These are phyloP conservation scores for Agrypnus murinus DNA, from an alignment of 2,888 invertebrate species.

Conservation along the genomic window DNA sequence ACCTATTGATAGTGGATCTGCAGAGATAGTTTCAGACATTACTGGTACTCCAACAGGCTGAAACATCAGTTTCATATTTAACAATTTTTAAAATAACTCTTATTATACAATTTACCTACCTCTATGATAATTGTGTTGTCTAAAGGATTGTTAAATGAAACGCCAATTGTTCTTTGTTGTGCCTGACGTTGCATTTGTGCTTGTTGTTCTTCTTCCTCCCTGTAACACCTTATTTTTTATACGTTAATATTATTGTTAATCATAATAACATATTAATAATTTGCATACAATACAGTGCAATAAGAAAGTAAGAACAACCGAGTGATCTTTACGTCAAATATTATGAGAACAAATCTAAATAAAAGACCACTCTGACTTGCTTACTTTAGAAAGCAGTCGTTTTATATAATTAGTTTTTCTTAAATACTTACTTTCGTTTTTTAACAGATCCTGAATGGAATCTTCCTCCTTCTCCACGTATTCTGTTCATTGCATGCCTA, in stretches of 20 bases:
- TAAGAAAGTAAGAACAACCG: too few species aligned
- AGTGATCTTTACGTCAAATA: too few species aligned
- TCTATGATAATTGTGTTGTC: conserved; percentile 67
- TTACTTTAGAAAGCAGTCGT: too few species aligned
- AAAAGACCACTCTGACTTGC: too few species aligned
- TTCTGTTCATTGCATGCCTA: conserved; percentile 97
- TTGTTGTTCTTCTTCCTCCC: conserved; percentile 53
- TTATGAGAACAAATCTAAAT: too few species aligned
- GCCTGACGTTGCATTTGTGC: conserved; percentile 62
- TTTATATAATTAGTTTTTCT: too few species aligned
- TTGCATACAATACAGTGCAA: too few species aligned
- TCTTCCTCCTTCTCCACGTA: conserved; percentile 96
- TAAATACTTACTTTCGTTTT: conserved; percentile 60
- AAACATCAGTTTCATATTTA: conserved; percentile 20
- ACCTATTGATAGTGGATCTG: conserved; percentile 45
- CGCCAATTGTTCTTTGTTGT: conserved; percentile 65
- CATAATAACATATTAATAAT: too few species aligned
- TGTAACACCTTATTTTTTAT: too few species aligned
- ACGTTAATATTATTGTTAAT: too few species aligned
- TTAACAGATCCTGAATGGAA: conserved; percentile 85
- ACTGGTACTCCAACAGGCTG: conserved; percentile 49
- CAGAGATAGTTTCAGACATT: conserved; percentile 35
- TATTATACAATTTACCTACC: too few species aligned
- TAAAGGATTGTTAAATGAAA: conserved; percentile 66
- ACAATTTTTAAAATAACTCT: too few species aligned